A percentile compares a stretch with the other conserved stretches of the same genome.
Conservation (phyloP, 2,888 invertebrate genomes). For the Platycheirus albimanus region DNA sequence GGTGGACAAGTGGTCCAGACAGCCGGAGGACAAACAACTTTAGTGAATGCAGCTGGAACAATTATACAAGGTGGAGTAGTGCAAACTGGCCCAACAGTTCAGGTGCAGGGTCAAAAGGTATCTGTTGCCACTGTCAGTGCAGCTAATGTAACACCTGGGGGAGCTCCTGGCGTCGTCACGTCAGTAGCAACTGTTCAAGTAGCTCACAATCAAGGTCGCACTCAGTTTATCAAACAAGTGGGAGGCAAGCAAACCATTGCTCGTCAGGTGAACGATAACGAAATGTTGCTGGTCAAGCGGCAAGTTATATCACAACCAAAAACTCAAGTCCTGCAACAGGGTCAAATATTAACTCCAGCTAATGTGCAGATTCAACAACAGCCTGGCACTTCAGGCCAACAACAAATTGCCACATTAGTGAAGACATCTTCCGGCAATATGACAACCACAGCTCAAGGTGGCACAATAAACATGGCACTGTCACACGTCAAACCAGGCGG, state of each 20-base stretch:
- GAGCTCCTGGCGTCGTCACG: slow-evolving; percentile 79
- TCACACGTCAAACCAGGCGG: slow-evolving; percentile 82
- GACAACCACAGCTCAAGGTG: slow-evolving; percentile 76
- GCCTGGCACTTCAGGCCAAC: slow-evolving; percentile 77
- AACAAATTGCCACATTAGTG: slow-evolving; percentile 81
- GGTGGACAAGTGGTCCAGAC: slow-evolving; percentile 80
- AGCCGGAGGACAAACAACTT: slow-evolving; percentile 78
- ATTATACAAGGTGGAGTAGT: slow-evolving; percentile 81
- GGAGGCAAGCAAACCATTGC: slow-evolving; percentile 83
- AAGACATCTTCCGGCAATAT: slow-evolving; percentile 81
- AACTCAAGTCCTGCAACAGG: slow-evolving; percentile 83
- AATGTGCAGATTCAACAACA: slow-evolving; percentile 82
- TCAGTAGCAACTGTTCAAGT: slow-evolving; percentile 83
- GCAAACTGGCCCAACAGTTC: slow-evolving; percentile 79
- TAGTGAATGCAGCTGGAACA: slow-evolving; percentile 80
- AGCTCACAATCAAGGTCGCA: slow-evolving; percentile 81
- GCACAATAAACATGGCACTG: slow-evolving; percentile 81
- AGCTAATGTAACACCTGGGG: slow-evolving; percentile 76
- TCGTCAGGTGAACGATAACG: slow-evolving; percentile 84
- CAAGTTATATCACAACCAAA: slow-evolving; percentile 82
- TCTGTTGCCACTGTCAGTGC: slow-evolving; percentile 80
- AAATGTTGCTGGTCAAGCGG: slow-evolving; percentile 85
- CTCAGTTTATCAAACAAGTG: slow-evolving; percentile 82
- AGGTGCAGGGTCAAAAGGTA: slow-evolving; percentile 82
- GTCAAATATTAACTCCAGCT: slow-evolving; percentile 85